Evolutionary conservation across 2,797 vertebrate genomes (phyloP).

Genomic region (Macrochelys suwanniensis): DNA sequence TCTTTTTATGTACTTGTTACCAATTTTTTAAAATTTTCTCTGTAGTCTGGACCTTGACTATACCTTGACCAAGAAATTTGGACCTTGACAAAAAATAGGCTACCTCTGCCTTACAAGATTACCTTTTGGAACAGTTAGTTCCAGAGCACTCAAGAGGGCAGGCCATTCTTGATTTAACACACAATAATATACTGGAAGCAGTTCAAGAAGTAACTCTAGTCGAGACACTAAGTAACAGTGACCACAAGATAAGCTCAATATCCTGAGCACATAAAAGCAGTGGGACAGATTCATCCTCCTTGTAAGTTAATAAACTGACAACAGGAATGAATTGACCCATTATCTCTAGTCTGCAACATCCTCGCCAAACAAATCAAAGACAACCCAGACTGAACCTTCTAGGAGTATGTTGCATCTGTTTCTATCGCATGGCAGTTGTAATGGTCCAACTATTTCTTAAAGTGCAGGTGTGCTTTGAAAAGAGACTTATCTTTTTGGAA

Average conservation of each 20-base stretch:
- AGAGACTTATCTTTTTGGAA: background rate
- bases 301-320: background rate
- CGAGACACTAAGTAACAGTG: background rate
- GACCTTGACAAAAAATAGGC: background rate
- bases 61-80: background rate
- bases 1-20: background rate
- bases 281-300: background rate
- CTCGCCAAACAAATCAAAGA: background rate
- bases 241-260: background rate
- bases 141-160: background rate
- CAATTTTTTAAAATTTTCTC: background rate
- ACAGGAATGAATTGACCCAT: accelerated
- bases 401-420: background rate
- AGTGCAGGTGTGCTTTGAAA: background rate
- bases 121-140: background rate
- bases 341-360: background rate
- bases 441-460: background rate
- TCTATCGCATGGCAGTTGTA: background rate
- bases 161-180: background rate
- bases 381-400: background rate
- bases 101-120: background rate
- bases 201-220: background rate
- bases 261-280: background rate
- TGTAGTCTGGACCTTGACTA: background rate
- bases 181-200: background rate